Base-by-base conservation (phyloP, 1,140 invertebrate species). In the Antheraea mylitta region DNA sequence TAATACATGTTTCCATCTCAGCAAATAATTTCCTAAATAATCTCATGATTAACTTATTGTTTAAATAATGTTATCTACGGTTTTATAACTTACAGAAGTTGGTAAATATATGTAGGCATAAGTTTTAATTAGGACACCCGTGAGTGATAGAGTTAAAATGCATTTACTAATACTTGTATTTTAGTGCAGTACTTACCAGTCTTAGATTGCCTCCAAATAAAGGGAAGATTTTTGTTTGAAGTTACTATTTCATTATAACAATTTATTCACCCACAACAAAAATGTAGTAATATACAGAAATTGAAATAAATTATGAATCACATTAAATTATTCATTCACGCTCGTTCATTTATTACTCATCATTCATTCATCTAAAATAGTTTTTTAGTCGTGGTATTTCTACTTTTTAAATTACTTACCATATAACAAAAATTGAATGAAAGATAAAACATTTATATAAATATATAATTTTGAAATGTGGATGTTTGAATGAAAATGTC, bases 111-210 rank as follows among this genome's bases (percentile, higher is more conserved):
- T 42, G 19, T 13, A 61, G 19, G 19, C 16, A 22, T 61, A 61
- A 61, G 30, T 9, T 13, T 22, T 61, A 61, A 61, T 22, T 61
- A 61, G 59, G 59, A 7, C 59, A 61, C 11, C 30, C 59, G 18
- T 61, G 59, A 30, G 13, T 22, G 13, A 18, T 22, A 18, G 19
- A 18, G 5, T 18, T 22, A 61, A 61, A 61, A 30, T 37, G 38
- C 13, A 64, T 64, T 10, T 8, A 42, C 11, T 10, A 42, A 42
- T 42, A 42, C 38, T 42, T 42, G 7, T 42, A 42, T 42, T 42
- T 42, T 42, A 10, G 38, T 42, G 7, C 8, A 42, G 38, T 11
- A 68, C 59, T 68, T 64, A 62, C 67, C 67, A 63, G 67, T 64
- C 61, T 68, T 68, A 22, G 30, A 30, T 61, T 61, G n/a, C 16